Conservation (phyloP, 2,888 invertebrate genomes). For the Drosophila greeni region DNA sequence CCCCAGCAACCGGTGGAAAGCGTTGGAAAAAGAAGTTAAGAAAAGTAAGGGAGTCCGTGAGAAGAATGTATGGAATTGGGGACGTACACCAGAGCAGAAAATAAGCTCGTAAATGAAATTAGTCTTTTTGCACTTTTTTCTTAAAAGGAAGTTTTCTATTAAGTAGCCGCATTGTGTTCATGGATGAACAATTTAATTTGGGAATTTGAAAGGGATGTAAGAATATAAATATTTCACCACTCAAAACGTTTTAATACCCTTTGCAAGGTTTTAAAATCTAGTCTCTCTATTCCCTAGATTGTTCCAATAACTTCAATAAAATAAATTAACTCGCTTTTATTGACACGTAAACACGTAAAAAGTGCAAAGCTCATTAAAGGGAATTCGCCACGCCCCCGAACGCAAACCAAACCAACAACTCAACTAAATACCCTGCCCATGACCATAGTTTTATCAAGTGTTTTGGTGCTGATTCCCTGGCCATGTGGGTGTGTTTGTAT, state of each 20-base stretch:
- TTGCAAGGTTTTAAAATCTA: background rate
- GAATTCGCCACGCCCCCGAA: slow-evolving; percentile 50
- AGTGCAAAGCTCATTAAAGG: slow-evolving; percentile 67
- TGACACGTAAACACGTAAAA: slow-evolving; percentile 10
- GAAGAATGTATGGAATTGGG: slow-evolving; percentile 15
- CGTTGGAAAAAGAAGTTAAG: slow-evolving; percentile 51
- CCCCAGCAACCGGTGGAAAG: slow-evolving; percentile 46
- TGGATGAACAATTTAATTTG: background rate
- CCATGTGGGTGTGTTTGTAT: slow-evolving; percentile 5
- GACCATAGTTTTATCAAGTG: slow-evolving; percentile 53
- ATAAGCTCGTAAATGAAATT: slow-evolving; percentile 54
- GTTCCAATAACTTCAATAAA: slow-evolving; percentile 29
- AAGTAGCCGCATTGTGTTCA: slow-evolving; percentile 2
- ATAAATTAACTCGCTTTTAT: slow-evolving; percentile 38
- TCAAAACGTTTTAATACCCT: background rate
- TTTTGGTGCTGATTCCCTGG: slow-evolving; percentile 20
- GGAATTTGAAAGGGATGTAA: background rate
- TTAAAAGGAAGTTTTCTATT: background rate
- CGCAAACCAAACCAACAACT: slow-evolving; percentile 14
- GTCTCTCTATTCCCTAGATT: slow-evolving; percentile 32
- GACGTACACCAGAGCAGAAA: slow-evolving; percentile 10
- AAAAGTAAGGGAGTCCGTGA: background rate
- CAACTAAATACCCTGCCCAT: slow-evolving; percentile 45
- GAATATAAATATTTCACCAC: background rate
- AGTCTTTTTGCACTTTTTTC: slow-evolving; percentile 47